Evolutionary conservation across 2,113 vertebrate genomes (phyloP), one percentile per base, ranked within the genome.

Genomic region (Addax nasomaculatus): DNA sequence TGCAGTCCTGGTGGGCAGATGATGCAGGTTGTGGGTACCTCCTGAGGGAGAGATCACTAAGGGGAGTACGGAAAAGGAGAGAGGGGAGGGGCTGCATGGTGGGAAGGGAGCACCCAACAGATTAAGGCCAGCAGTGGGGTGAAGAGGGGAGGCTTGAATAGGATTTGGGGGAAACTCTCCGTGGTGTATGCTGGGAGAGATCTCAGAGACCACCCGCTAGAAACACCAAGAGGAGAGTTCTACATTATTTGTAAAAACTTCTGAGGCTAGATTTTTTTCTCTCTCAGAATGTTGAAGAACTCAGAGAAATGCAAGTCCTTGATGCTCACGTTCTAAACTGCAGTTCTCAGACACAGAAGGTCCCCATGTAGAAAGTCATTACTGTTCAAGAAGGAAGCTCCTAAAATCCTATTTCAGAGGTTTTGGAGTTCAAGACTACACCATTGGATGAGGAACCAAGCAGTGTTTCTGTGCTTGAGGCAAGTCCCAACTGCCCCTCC

Each of bases 401-500:
- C 76, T 83, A 70, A 81, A 93, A 85, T 90, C 92, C 10, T 93
- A 87, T 85, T 97, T 88, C 33, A 16, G 76, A 73, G 29, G 30
- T 93, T 96, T 79, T 76, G 36, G 73, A 57, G 57, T 70, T 91
- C 60, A 30, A 17, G 70, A 30, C 62, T 53, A 49, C 29, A 29
- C 25, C 25, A 7, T n/a, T 49, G 23, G 57, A 83, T 29, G 25
- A 91, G 79, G n/a, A 78, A 89, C 80, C 60, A 49, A 92, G 60
- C 51, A 64, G 80, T 91, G 89, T 89, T 92, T 89, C 95, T 93
- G 89, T 60, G 87, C 81, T 88, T 49, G 60, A 39, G 78, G 95
- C 95, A 94, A 95, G 87, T 87, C 92, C 97, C 89, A 85, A 80
- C 45, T 81, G 57, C 49, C 92, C 96, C 97, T 98, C 92, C 90